phyloP scores from a whole-genome alignment of 2,888 invertebrate genomes.

The Plagodis dolabraria region DNA sequence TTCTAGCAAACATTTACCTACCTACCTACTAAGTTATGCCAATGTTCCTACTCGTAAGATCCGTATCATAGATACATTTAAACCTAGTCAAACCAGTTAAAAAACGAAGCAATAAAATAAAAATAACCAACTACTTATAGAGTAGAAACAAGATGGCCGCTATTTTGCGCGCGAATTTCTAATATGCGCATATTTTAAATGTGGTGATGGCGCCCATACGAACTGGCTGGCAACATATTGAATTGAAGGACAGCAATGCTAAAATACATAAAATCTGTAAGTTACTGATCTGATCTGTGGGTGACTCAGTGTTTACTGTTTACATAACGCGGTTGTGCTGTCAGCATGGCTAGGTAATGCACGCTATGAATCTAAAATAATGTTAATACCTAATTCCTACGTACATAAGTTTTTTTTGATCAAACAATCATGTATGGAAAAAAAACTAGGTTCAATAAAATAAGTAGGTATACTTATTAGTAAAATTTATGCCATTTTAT shows the following conservation, averaged over 20 bases:
- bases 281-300: conserved; percentile 17
- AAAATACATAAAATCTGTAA: conserved; percentile 10
- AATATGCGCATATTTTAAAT: conserved; percentile 31
- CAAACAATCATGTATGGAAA: too few species aligned
- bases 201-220: conserved; percentile 8
- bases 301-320: background rate
- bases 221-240: conserved; percentile 1
- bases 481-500: too few species aligned
- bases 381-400: too few species aligned
- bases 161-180: conserved; percentile 17
- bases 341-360: too few species aligned
- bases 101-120: background rate
- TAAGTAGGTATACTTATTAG: too few species aligned
- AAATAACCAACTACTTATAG: background rate
- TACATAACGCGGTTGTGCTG: background rate
- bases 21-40: too few species aligned
- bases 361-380: too few species aligned
- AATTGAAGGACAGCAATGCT: conserved; percentile 8
- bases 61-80: too few species aligned
- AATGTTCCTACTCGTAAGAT: too few species aligned
- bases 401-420: too few species aligned
- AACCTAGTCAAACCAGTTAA: background rate
- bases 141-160: conserved; percentile 29
- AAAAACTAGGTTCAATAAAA: too few species aligned
- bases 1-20: too few species aligned